Evolutionary conservation across 2,888 invertebrate genomes (phyloP).

Genomic region (Plebejus melissa): DNA sequence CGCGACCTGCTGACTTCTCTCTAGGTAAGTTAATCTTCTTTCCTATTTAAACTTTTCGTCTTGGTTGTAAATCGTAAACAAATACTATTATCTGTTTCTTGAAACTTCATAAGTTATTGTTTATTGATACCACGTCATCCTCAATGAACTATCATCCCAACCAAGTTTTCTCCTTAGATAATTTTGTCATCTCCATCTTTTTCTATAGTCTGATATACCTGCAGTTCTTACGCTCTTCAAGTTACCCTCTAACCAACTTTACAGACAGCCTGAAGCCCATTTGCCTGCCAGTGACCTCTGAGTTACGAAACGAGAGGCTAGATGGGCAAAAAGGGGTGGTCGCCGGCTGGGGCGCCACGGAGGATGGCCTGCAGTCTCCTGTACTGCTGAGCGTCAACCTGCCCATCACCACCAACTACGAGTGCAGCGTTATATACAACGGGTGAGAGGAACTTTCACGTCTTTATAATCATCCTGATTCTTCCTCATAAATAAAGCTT

Average conservation of each 20-base stretch:
- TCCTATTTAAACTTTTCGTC: not conserved
- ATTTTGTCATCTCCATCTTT: no score
- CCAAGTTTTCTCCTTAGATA: no score
- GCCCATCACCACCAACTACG: constrained; percentile 48
- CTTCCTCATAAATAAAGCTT: not conserved
- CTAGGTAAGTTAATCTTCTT: constrained; percentile 44
- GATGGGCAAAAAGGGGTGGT: constrained; percentile 55
- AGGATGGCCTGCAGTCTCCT: constrained; percentile 61
- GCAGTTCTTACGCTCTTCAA: not conserved
- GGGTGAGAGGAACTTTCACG: constrained; percentile 42
- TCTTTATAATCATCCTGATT: not conserved
- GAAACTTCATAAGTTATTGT: no score
- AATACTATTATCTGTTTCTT: no score
- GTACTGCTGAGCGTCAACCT: constrained; percentile 65
- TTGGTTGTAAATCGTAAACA: no score
- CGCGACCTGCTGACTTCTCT: constrained; percentile 64
- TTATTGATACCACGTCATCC: no score
- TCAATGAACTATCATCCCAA: no score
- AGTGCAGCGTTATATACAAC: constrained; percentile 51
- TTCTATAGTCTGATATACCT: no score
- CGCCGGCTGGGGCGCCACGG: constrained; percentile 80
- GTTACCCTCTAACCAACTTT: constrained; percentile 33
- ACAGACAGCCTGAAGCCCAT: constrained; percentile 67
- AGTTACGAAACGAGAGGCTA: constrained; percentile 48
- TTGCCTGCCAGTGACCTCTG: constrained; percentile 65